Evolutionary conservation across 2,797 vertebrate genomes (phyloP), one percentile per base, ranked within the genome.

Genomic region (Cottoperca gobio): DNA sequence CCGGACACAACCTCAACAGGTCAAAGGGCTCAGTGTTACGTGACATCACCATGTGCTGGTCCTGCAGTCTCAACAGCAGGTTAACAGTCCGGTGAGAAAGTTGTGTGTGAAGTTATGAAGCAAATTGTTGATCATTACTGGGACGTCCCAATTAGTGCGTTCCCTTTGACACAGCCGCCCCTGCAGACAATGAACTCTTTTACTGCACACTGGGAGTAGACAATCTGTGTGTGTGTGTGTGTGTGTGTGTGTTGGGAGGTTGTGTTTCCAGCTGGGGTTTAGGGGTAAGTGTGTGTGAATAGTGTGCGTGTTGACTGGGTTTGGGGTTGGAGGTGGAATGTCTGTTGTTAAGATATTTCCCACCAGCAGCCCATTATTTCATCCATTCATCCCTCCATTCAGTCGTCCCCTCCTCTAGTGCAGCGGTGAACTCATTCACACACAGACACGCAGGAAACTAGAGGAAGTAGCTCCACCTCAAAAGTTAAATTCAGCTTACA

Each of bases 151-250:
- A 90, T 86, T 88, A 89, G 79, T 35, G 69, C 0, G 43, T 67
- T 70, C 59, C 73, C 61, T 50, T 17, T 54, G 68, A 83, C 74
- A 40, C 72, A 55, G 55, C 37, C 16, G 23, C 67, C 73, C 45
- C 79, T 40, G 21, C 68, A 82, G 26, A 91, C 91, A 91, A 88
- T 86, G 72, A 70, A 50, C 73, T 73, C 84, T 87, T 88, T 91
- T 82, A 90, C 62, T 52, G 64, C 45, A 45, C 67, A 35, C 54
- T 71, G 70, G 79, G 69, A 81, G 75, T 37, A 73, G 23, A 69
- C 40, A n/a, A 2, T 23, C 57, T 1, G 65, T 55, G 78, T 16
- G 69, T 57, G 52, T 69, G 63, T 45, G 64, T 60, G 65, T 61
- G 59, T 73, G 73, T 61, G 73, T 76, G 54, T 76, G 72, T 62